Percentiles rank a stretch among this genome's conserved stretches.
Conservation (phyloP, 1,140 invertebrate genomes). For the Dendrolimus kikuchii region DNA sequence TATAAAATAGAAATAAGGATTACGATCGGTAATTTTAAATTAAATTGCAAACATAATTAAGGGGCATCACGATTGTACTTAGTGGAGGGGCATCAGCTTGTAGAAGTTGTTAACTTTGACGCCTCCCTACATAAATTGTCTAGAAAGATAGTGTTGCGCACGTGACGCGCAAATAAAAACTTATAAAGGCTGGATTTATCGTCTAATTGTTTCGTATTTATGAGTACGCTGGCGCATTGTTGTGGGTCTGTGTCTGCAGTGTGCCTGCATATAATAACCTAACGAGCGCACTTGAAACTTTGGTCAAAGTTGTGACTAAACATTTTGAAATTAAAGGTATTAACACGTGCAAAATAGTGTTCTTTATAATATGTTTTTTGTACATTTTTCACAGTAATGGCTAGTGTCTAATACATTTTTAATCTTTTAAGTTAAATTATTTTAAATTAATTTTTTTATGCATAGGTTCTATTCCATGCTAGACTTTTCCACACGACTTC, state of each 20-base stretch:
- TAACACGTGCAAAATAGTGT: no score
- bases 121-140: slow-evolving; percentile 44
- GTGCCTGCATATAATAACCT: slow-evolving; percentile 27
- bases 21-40: background rate
- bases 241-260: slow-evolving; percentile 28
- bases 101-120: slow-evolving; percentile 45
- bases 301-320: slow-evolving; percentile 27
- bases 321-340: no score
- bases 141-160: slow-evolving; percentile 32
- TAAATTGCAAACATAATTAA: slow-evolving; percentile 42
- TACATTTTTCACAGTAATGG: no score
- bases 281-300: slow-evolving; percentile 21
- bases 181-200: slow-evolving; percentile 50
- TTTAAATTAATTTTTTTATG: no score
- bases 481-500: no score
- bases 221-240: slow-evolving; percentile 34
- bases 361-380: no score
- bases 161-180: slow-evolving; percentile 55
- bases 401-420: no score
- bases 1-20: no score
- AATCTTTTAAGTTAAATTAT: no score
- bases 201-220: slow-evolving; percentile 53
- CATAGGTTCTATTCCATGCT: no score
- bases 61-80: slow-evolving; percentile 30
- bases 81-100: slow-evolving; percentile 36